These are phyloP conservation scores for Petrocephalus microphthalmus DNA, from an alignment of 2,113 vertebrate species.

Conservation along the genomic window DNA sequence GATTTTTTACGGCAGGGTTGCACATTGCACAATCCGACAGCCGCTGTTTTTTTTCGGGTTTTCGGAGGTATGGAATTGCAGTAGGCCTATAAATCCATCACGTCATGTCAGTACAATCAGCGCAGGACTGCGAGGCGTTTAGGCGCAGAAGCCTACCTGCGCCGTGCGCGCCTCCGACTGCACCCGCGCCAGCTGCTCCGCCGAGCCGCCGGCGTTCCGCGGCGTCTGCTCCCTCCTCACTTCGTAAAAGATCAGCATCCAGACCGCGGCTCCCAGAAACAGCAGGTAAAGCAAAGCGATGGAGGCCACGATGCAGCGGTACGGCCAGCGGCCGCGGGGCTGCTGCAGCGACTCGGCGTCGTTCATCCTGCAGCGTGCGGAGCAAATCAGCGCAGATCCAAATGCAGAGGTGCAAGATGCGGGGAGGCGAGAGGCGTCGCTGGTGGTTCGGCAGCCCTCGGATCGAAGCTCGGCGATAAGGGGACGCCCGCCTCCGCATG, in stretches of 20 bases:
- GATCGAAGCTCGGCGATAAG: background rate
- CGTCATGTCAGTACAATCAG: background rate
- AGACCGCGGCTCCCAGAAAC: constrained; percentile 22
- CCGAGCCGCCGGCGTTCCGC: background rate
- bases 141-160: too few relatives aligned
- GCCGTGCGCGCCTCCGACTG: fast-evolving
- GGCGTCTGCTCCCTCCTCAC: background rate
- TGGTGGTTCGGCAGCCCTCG: background rate
- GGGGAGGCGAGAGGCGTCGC: background rate
- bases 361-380: background rate
- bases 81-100: background rate
- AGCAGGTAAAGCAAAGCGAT: constrained; percentile 39
- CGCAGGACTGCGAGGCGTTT: background rate
- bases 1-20: background rate
- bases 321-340: constrained; percentile 37
- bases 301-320: constrained; percentile 45
- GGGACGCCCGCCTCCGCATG: background rate
- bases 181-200: fast-evolving
- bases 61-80: background rate
- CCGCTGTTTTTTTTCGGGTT: too few relatives aligned
- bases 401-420: background rate
- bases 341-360: constrained; percentile 48
- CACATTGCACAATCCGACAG: background rate
- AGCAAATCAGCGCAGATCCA: constrained; percentile 2
- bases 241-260: constrained; percentile 15